Evolutionary conservation across 2,888 invertebrate genomes (phyloP), one percentile per base, ranked within the genome.

Genomic region (Aplocera efformata): DNA sequence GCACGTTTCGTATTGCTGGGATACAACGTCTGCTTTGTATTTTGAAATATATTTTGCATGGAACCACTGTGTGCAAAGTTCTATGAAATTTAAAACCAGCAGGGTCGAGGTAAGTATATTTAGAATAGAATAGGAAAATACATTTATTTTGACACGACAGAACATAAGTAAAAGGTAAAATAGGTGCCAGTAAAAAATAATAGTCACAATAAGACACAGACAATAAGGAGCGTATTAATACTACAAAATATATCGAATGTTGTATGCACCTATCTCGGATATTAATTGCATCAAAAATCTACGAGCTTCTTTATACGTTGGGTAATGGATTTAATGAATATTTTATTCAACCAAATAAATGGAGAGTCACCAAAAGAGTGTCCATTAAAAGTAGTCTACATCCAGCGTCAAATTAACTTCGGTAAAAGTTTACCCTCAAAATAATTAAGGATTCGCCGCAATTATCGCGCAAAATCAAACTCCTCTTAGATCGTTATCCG

Each of bases 391-490:
- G 76, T 79, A 81, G 78, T 76, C 76, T 75, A 80, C 79, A 76
- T 72, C 70, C 79, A 78, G 65, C 73, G 68, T 77, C 75, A 85
- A 88, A 86, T 88, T 88, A 84, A 86, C 86, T 86, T 74, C 56
- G 61, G 73, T 65, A 67, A 82, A 86, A 88, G 86, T 86, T 88
- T 86, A 86, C 85, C 86, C 86, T 80, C 85, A 78, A 88, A 88
- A 86, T 86, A 88, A 88, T 88, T 86, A 86, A 81, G 82, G 86
- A 86, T 85, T 82, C 81, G 70, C 88, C 86, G 77, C 86, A 86
- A 86, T 88, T 88, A 86, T 88, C 84, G 72, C 84, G 71, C 81
- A 78, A 83, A 86, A 88, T 85, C 85, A 83, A 85, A 84, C 82
- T 80, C 74, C 60, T 66, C 79, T 86, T 85, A 84, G 83, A 86